Conservation (phyloP, 2,888 invertebrate species). For the Opisthograptis luteolata region DNA sequence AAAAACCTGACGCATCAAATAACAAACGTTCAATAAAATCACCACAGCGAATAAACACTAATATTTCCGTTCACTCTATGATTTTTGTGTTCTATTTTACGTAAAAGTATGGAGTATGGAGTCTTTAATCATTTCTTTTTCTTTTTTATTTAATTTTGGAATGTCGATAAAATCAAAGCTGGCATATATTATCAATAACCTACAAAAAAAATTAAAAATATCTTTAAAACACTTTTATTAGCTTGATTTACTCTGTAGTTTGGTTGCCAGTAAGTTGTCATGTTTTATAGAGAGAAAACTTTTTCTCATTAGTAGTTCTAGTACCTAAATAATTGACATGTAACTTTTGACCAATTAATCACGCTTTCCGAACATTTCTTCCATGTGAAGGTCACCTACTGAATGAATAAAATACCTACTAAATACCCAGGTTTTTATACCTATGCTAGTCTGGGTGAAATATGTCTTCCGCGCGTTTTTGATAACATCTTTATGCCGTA, state of each 20-base stretch:
- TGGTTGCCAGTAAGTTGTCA: not conserved
- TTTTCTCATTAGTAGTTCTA: not conserved
- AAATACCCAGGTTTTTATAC: conserved; percentile 11
- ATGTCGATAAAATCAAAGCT: too few species aligned
- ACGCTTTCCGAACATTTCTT: not conserved
- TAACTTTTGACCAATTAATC: not conserved
- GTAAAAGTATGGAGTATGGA: too few species aligned
- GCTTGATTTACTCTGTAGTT: too few species aligned
- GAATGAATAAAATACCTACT: not conserved
- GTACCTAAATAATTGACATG: not conserved
- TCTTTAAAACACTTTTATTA: not conserved
- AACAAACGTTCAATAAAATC: too few species aligned
- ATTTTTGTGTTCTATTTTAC: too few species aligned
- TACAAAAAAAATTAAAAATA: not conserved
- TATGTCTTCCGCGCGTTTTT: conserved; percentile 23
- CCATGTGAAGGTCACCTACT: conserved; percentile 4
- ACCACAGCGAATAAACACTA: too few species aligned
- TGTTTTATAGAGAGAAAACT: not conserved
- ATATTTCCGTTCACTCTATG: too few species aligned
- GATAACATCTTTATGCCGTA: conserved; percentile 30
- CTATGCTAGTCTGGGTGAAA: conserved; percentile 23
- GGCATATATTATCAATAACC: too few species aligned
- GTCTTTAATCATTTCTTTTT: too few species aligned
- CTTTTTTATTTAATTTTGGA: too few species aligned
- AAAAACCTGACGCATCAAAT: too few species aligned